Evolutionary conservation across 2,888 invertebrate species (phyloP).

Genomic region (Branchellion lobata): DNA sequence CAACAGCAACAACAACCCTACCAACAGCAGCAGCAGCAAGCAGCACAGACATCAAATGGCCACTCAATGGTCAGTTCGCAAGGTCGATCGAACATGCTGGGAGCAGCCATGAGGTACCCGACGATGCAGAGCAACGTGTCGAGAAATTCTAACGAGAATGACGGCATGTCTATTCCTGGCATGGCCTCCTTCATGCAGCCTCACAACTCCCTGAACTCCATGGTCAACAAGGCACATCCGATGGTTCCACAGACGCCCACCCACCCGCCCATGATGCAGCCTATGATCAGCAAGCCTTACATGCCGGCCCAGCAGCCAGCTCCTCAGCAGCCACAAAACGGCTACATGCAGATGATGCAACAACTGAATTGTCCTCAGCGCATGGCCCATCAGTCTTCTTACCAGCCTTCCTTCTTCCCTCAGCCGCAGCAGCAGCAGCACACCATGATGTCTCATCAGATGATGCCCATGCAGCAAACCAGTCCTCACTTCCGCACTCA

Average conservation of each 20-base stretch:
- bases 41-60: no score
- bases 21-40: neutral
- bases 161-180: neutral
- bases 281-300: slow-evolving; percentile 15
- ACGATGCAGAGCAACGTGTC: neutral
- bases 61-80: no score
- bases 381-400: neutral
- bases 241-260: neutral
- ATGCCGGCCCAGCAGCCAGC: neutral
- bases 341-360: slow-evolving; percentile 17
- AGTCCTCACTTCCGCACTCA: neutral
- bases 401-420: neutral
- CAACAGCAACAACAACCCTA: slow-evolving; percentile 1
- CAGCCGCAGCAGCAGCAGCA: neutral
- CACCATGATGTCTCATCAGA: neutral
- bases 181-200: neutral
- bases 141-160: neutral
- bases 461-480: neutral
- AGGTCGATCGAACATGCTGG: no score
- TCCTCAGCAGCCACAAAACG: neutral
- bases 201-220: neutral
- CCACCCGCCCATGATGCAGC: slow-evolving; percentile 8
- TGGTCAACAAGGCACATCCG: neutral
- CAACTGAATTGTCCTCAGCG: slow-evolving; percentile 7
- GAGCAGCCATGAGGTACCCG: neutral